Base-by-base conservation (phyloP, 2,797 vertebrate species). In the Aphelocoma californica region DNA sequence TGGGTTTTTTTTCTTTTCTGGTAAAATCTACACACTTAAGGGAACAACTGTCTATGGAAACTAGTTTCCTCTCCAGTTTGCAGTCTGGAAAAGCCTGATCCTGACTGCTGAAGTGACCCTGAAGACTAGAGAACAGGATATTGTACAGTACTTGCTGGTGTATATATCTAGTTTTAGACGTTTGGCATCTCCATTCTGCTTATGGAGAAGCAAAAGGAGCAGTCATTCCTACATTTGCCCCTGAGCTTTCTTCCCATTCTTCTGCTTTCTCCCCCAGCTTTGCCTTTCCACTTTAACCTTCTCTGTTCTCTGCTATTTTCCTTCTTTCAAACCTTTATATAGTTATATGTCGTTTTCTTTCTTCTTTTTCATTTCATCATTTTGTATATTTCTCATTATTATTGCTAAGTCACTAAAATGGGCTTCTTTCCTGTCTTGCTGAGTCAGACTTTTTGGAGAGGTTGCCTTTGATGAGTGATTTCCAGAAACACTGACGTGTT, bases 1-100 rank as follows among this genome's bases (percentile, higher is more conserved):
- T 28, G 4, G 3, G 1, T 0, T 2, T 47, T 40, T n/a, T 24
- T 32, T 7, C 20, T 51, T 26, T 36, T 32, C 34, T 66, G 11
- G 7, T 42, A 38, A 69, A 82, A 82, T 38, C 72, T 65, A 15
- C 12, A 32, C 2, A 9, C 45, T 44, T 71, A 15, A 32, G 16
- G 15, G 25, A 78, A 12, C 3, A 32, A 14, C 28, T 64, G 21
- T 50, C 57, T 10, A 2, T 57, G 38, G 24, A 74, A 88, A 40
- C 28, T 31, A 5, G 3, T 23, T 45, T 56, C 10, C 26, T 36
- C 16, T 84, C 57, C 31, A 47, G 16, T 53, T 44, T 73, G 21
- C 44, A 62, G 53, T 61, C 16, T 90, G 36, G 48, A 77, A 66
- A 32, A 86, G 8, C 17, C 36, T 47, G 20, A 45, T n/a, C 20